A percentile compares a stretch with the other conserved stretches of the same genome.
phyloP scores from a whole-genome alignment of 1,140 invertebrate species.

The Drosophila guanche region DNA sequence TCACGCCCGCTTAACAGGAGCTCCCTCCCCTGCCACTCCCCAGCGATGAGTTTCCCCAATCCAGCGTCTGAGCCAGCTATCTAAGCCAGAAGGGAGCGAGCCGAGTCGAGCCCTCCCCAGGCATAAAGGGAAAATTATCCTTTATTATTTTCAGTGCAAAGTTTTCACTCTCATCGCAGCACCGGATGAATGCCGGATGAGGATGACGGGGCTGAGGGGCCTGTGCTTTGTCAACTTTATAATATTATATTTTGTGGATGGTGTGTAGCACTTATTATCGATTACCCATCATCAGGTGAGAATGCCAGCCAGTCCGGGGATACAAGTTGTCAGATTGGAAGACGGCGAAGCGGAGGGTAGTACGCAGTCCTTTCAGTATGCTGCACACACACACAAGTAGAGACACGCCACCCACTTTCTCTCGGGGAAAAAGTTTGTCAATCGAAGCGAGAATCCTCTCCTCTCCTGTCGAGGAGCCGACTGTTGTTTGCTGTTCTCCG shows the following conservation, averaged over 20 bases:
- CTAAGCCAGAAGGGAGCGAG: slow-evolving; percentile 9
- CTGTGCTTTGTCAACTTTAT: slow-evolving; percentile 42
- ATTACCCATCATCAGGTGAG: slow-evolving; percentile 74
- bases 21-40: slow-evolving; percentile 9
- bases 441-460: slow-evolving; percentile 37
- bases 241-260: slow-evolving; percentile 51
- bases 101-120: background rate
- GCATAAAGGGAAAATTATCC: slow-evolving; percentile 52
- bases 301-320: slow-evolving; percentile 19
- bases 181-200: too few relatives aligned
- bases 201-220: background rate
- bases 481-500: slow-evolving; percentile 50
- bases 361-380: slow-evolving; percentile 58
- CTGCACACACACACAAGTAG: slow-evolving; percentile 49
- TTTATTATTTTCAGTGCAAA: slow-evolving; percentile 70
- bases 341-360: too few relatives aligned
- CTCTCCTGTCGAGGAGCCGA: background rate
- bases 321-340: too few relatives aligned
- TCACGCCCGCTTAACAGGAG: slow-evolving; percentile 64
- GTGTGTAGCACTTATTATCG: slow-evolving; percentile 68
- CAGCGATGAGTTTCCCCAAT: too few relatives aligned
- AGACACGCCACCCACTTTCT: slow-evolving; percentile 16
- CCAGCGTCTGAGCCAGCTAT: slow-evolving; percentile 31
- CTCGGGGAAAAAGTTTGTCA: slow-evolving; percentile 64
- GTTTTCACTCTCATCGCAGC: slow-evolving; percentile 56